phyloP scores from a whole-genome alignment of 2,888 invertebrate species.

The Cyclophora punctaria region DNA sequence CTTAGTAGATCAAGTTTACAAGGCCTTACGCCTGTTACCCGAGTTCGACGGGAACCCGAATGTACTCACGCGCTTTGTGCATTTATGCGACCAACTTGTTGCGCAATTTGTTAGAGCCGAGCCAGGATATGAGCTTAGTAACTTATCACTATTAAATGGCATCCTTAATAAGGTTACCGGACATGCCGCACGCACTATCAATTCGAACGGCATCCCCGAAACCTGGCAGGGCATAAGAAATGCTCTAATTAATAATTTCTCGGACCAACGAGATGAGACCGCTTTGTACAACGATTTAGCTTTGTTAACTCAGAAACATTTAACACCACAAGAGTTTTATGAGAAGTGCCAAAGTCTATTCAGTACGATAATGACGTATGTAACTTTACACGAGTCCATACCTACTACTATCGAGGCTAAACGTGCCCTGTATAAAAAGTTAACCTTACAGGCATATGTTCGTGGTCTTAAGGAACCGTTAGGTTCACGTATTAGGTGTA shows the following conservation, averaged over 20 bases:
- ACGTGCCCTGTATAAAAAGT: conserved; percentile 10
- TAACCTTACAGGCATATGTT: conserved; percentile 13
- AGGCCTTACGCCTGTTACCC: conserved; percentile 4
- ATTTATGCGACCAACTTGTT: neutral
- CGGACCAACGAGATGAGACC: conserved; percentile 10
- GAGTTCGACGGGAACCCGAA: neutral
- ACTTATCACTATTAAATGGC: neutral
- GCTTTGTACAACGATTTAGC: conserved; percentile 18
- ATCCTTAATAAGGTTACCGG: conserved; percentile 6
- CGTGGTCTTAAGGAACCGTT: conserved; percentile 14
- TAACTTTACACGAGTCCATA: conserved; percentile 8
- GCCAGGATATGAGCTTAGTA: no score
- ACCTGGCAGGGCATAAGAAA: conserved; percentile 17
- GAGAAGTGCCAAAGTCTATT: conserved; percentile 7
- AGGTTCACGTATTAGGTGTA: conserved; percentile 12
- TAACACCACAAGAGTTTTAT: conserved; percentile 9
- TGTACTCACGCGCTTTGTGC: neutral
- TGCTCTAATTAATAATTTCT: conserved; percentile 21
- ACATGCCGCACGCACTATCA: conserved; percentile 1
- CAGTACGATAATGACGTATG: conserved; percentile 11
- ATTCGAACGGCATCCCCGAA: conserved; percentile 17
- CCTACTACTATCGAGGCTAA: conserved; percentile 10
- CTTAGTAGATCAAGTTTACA: neutral
- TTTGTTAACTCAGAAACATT: conserved; percentile 5
- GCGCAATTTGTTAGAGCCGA: neutral